Evolutionary conservation across 2,888 invertebrate genomes (phyloP).

Genomic region (Tyria jacobaeae): DNA sequence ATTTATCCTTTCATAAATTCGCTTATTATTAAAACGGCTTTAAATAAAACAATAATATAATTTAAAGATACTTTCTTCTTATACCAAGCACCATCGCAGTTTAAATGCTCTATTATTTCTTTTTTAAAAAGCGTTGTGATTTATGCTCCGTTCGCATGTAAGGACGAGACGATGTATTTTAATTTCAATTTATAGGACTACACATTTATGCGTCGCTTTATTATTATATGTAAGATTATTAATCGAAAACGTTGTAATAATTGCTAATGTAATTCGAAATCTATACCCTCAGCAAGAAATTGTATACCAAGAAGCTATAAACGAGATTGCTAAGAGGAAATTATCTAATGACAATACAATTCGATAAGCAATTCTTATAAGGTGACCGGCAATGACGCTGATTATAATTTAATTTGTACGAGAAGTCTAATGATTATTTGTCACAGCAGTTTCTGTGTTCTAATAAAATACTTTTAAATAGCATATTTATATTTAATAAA

Average conservation of each 20-base stretch:
- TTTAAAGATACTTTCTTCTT: slow-evolving; percentile 42
- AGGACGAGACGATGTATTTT: slow-evolving; percentile 74
- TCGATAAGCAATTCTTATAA: background rate
- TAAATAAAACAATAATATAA: background rate
- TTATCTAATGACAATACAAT: slow-evolving; percentile 2
- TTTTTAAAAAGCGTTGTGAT: slow-evolving; percentile 75
- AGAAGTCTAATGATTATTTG: too few species aligned
- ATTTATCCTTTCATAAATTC: background rate
- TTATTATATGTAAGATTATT: slow-evolving; percentile 73
- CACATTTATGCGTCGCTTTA: slow-evolving; percentile 64
- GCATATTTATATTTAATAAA: too few species aligned
- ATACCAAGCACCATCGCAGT: slow-evolving; percentile 56
- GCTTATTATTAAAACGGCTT: background rate
- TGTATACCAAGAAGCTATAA: background rate
- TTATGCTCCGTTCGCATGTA: slow-evolving; percentile 75
- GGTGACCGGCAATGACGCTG: background rate
- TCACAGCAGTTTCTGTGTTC: too few species aligned
- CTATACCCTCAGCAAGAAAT: background rate
- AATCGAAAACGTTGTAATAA: slow-evolving; percentile 63
- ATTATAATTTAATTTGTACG: background rate
- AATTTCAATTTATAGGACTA: slow-evolving; percentile 84
- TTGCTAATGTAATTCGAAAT: slow-evolving; percentile 41
- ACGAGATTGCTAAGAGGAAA: background rate
- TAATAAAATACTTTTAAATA: too few species aligned
- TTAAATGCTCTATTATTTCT: slow-evolving; percentile 75